Evolutionary conservation across 2,113 vertebrate genomes (phyloP).

Genomic region (Arothron firmamentum): DNA sequence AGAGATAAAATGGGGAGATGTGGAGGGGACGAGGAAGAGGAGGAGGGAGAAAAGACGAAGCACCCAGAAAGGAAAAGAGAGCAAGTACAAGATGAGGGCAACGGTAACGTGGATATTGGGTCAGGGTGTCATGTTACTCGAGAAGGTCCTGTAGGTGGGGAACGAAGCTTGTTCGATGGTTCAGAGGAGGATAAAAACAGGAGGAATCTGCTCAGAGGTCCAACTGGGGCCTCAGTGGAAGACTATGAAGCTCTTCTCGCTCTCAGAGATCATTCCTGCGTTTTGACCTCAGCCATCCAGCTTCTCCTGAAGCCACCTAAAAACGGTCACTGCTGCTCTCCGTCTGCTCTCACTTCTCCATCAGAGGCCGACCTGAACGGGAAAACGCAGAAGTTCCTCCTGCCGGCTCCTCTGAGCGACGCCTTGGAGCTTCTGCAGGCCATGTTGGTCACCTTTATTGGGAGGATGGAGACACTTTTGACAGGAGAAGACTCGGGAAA

Average conservation of each 20-base stretch:
- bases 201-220: not conserved
- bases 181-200: slow-evolving; percentile 51
- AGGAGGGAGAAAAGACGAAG: slow-evolving; percentile 48
- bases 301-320: slow-evolving; percentile 77
- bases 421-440: slow-evolving; percentile 82
- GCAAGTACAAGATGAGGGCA: slow-evolving; percentile 67
- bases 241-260: slow-evolving; percentile 79
- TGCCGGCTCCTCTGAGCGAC: slow-evolving; percentile 80
- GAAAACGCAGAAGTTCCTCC: slow-evolving; percentile 43
- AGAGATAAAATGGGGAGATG: slow-evolving; percentile 76
- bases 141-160: slow-evolving; percentile 66
- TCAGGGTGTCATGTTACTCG: slow-evolving; percentile 58
- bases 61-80: slow-evolving; percentile 64
- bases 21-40: slow-evolving; percentile 52
- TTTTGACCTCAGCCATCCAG: slow-evolving; percentile 86
- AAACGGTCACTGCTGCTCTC: slow-evolving; percentile 38
- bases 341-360: slow-evolving; percentile 7
- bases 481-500: slow-evolving; percentile 76
- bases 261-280: slow-evolving; percentile 82
- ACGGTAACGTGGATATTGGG: slow-evolving; percentile 59
- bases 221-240: slow-evolving; percentile 67
- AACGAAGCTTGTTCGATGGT: slow-evolving; percentile 60
- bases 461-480: slow-evolving; percentile 80
- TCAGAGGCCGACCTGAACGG: slow-evolving; percentile 66
- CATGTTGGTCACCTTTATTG: slow-evolving; percentile 81